Evolutionary conservation across 2,113 vertebrate genomes (phyloP).

Genomic region (Mungos mungo): DNA sequence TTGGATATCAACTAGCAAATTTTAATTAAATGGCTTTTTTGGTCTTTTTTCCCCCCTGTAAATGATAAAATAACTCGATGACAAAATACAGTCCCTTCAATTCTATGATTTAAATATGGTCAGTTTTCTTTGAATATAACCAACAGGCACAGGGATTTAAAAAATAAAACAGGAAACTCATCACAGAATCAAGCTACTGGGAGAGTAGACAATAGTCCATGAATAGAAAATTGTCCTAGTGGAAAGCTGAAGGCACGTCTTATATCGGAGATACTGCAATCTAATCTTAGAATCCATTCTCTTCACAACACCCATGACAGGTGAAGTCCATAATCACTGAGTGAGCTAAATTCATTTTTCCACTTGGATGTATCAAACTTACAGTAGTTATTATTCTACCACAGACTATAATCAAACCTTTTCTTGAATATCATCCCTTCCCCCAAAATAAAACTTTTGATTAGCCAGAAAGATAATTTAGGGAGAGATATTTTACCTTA

Average conservation of each 20-base stretch:
- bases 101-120: neutral
- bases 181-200: neutral
- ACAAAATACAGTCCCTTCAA: neutral
- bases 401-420: neutral
- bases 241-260: neutral
- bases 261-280: neutral
- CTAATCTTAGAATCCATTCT: neutral
- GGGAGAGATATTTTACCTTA: neutral
- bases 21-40: neutral
- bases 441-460: neutral
- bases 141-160: neutral
- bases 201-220: neutral
- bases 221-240: neutral
- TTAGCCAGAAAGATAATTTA: neutral
- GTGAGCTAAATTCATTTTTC: neutral
- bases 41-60: neutral
- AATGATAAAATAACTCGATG: neutral
- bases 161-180: neutral
- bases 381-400: neutral
- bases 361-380: neutral
- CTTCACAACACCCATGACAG: neutral
- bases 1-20: neutral
- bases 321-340: neutral
- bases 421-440: neutral
- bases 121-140: neutral